These are phyloP conservation scores for Caenorhabditis macrosperma DNA, from an alignment of 2,888 invertebrate species.

Conservation along the genomic window DNA sequence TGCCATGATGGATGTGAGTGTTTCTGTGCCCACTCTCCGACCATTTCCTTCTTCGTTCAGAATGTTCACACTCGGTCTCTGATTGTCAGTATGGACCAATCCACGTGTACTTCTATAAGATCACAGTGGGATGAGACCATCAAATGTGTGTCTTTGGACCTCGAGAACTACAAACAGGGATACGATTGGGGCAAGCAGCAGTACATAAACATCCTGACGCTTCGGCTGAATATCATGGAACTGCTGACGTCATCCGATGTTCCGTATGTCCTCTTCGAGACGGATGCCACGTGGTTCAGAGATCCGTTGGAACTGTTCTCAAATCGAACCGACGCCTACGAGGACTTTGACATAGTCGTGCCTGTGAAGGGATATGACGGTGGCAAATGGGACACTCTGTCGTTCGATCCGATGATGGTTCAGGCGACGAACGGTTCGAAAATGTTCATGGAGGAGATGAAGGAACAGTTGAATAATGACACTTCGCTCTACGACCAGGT, in stretches of 20 bases:
- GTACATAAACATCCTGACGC: slow-evolving; percentile 72
- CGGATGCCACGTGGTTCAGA: slow-evolving; percentile 77
- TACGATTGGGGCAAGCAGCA: slow-evolving; percentile 74
- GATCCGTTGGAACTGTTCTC: slow-evolving; percentile 69
- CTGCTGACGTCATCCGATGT: slow-evolving; percentile 40
- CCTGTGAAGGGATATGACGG: slow-evolving; percentile 67
- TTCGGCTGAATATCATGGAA: slow-evolving; percentile 68
- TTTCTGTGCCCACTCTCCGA: not conserved
- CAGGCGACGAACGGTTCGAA: slow-evolving; percentile 67
- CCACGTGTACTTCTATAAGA: slow-evolving; percentile 60
- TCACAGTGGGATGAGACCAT: slow-evolving; percentile 68
- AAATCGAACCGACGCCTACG: slow-evolving; percentile 55
- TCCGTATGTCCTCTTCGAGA: slow-evolving; percentile 75
- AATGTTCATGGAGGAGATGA: slow-evolving; percentile 68
- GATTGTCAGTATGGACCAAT: slow-evolving; percentile 67
- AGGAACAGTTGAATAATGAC: slow-evolving; percentile 59
- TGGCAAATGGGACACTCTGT: slow-evolving; percentile 61
- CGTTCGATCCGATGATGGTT: slow-evolving; percentile 77
- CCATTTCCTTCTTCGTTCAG: slow-evolving; percentile 40
- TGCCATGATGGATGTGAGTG: slow-evolving; percentile 62
- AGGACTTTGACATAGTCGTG: slow-evolving; percentile 75
- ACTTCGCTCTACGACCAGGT: slow-evolving; percentile 70
- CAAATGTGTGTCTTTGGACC: slow-evolving; percentile 32
- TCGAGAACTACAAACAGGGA: slow-evolving; percentile 30
- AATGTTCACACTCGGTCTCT: slow-evolving; percentile 65